Conservation (phyloP, 2,113 vertebrate genomes). For the Perca fluviatilis region DNA sequence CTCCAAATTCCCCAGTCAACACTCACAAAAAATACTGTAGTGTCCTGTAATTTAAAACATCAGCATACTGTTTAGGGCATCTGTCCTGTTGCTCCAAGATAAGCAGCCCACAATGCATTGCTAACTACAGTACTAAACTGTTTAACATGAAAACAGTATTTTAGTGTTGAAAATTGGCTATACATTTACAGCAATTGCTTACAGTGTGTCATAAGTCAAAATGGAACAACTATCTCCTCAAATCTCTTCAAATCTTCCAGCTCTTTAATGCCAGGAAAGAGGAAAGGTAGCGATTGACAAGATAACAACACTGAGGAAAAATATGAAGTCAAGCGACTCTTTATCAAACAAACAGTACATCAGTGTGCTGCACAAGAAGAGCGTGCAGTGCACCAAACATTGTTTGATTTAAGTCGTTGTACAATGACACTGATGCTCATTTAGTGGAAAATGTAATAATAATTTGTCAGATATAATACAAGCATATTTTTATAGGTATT, state of each 20-base stretch:
- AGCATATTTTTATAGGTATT: constrained; percentile 33
- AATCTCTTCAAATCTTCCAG: constrained; percentile 41
- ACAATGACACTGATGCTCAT: constrained; percentile 18
- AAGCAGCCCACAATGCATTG: no score
- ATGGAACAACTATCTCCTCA: constrained; percentile 40
- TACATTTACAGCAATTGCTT: no score
- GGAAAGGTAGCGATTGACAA: constrained; percentile 20
- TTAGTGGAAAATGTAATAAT: constrained; percentile 31
- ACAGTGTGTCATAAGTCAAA: constrained; percentile 40
- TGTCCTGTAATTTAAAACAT: no score
- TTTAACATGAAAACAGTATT: no score
- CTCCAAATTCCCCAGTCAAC: no score
- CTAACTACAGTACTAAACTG: no score
- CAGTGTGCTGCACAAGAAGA: not conserved
- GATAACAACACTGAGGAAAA: constrained; percentile 26
- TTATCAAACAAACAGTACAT: not conserved
- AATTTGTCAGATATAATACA: constrained; percentile 8
- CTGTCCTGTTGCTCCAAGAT: no score
- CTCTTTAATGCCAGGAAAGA: constrained; percentile 43
- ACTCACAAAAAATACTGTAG: no score
- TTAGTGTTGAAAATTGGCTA: no score
- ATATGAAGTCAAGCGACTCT: constrained; percentile 10
- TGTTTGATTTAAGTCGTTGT: constrained; percentile 1
- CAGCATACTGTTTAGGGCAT: no score
- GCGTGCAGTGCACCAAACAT: not conserved